Percentiles rank a stretch among this genome's conserved stretches.
Conservation (phyloP, 2,113 vertebrate genomes). For the Quiscalus mexicanus region DNA sequence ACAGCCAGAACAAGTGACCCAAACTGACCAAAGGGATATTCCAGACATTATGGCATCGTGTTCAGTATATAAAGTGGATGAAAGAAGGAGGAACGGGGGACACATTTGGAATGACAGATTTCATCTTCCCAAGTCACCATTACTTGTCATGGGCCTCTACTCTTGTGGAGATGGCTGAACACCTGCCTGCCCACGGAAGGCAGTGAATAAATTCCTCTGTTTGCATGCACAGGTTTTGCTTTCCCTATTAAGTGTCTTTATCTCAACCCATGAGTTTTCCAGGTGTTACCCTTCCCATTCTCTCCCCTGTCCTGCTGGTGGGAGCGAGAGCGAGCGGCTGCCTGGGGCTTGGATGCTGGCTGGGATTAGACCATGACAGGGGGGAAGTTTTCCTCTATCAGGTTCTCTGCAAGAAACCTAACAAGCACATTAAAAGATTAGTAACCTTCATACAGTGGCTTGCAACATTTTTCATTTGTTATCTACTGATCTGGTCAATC, state of each 20-base stretch:
- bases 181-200: neutral
- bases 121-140: neutral
- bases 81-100: neutral
- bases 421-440: neutral
- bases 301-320: neutral
- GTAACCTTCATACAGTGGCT: neutral
- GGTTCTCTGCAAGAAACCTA: neutral
- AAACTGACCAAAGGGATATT: neutral
- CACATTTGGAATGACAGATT: neutral
- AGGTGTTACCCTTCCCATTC: neutral
- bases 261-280: neutral
- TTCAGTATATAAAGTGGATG: too few relatives aligned
- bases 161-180: neutral
- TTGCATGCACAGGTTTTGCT: neutral
- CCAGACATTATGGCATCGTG: neutral
- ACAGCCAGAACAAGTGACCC: neutral
- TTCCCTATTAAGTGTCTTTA: neutral
- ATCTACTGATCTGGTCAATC: neutral
- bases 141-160: neutral
- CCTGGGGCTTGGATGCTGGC: neutral
- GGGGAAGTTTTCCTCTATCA: neutral
- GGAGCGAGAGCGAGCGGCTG: fast-evolving
- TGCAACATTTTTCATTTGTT: neutral
- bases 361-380: neutral
- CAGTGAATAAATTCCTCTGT: neutral